Evolutionary conservation across 2,797 vertebrate species (phyloP), one percentile per base, ranked within the genome.

Genomic region (Pelodytes ibericus): DNA sequence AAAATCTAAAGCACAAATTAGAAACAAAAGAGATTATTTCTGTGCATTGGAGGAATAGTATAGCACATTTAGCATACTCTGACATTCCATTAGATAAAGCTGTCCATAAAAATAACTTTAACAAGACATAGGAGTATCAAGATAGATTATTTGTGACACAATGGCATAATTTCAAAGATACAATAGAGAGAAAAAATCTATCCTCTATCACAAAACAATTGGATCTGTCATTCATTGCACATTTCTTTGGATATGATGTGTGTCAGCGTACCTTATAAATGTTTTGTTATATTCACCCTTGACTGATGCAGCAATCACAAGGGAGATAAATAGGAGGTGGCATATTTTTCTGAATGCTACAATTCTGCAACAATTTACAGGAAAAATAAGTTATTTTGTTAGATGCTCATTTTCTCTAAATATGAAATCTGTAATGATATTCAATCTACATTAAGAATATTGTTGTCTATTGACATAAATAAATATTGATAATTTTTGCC

Each of bases 181-280:
- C n/a, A 11, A n/a, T 22, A 16, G 41, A 44, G 15, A 53, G n/a
- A 53, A 24, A 53, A 47, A 47, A 47, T 22, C 5, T 53, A 22
- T 53, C 49, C 16, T 1, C 49, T 53, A 22, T 53, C 49, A 53
- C 49, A 53, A 53, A 24, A 53, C 49, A 53, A 53, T 53, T 53
- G 49, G n/a, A 53, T 53, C 49, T 53, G 49, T 53, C 49, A 53
- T 53, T 53, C 22, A 53, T n/a, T 22, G 49, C 49, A 53, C 49
- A 53, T 22, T 53, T 53, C n/a, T 2, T 53, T 53, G 49, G 22
- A 53, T 53, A 53, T 53, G 49, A 53, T 53, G 49, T 53, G 49
- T 53, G 49, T 53, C 49, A 53, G 7, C 49, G 20, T 16, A 20
- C 22, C 49, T 53, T 53, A 53, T 22, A 53, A 53, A 53, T 2